Conservation (phyloP, 2,113 vertebrate genomes). For the Pseudonaja textilis region DNA sequence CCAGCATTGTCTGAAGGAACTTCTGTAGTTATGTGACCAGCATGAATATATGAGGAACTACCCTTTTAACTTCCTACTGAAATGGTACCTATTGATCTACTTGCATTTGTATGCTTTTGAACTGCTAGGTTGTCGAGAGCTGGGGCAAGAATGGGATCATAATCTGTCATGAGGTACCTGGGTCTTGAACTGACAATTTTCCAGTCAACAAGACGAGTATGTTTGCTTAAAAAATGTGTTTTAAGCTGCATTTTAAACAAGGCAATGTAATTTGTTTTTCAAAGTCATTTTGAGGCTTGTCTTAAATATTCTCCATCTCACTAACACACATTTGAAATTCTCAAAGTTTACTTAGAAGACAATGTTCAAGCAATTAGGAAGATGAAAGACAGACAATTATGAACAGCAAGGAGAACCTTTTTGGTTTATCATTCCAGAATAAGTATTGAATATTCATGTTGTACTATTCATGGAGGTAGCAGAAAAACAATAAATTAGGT, state of each 20-base stretch:
- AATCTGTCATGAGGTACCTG: neutral
- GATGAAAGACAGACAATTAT: slow-evolving; percentile 25
- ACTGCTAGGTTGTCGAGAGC: neutral
- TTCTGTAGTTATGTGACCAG: too few relatives aligned
- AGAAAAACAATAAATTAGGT: slow-evolving; percentile 19
- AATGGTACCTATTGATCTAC: neutral
- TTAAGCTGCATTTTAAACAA: neutral
- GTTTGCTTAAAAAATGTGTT: neutral
- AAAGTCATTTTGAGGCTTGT: neutral
- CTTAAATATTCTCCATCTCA: neutral
- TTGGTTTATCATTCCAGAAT: slow-evolving; percentile 10
- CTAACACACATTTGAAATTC: neutral
- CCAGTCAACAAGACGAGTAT: neutral
- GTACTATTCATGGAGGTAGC: neutral
- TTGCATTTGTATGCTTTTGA: neutral
- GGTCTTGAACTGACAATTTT: neutral
- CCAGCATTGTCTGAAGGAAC: neutral
- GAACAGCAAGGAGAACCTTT: slow-evolving; percentile 18
- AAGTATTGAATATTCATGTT: slow-evolving; percentile 7
- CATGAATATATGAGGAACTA: too few relatives aligned
- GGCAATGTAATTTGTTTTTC: neutral
- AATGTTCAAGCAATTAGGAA: slow-evolving; percentile 21
- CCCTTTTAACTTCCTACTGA: neutral
- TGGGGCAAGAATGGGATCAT: neutral
- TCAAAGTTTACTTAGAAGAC: slow-evolving; percentile 16